These are phyloP conservation scores for Epizoanthus illoricatus DNA, from an alignment of 92 coral and sea anemone species.

Conservation along the genomic window DNA sequence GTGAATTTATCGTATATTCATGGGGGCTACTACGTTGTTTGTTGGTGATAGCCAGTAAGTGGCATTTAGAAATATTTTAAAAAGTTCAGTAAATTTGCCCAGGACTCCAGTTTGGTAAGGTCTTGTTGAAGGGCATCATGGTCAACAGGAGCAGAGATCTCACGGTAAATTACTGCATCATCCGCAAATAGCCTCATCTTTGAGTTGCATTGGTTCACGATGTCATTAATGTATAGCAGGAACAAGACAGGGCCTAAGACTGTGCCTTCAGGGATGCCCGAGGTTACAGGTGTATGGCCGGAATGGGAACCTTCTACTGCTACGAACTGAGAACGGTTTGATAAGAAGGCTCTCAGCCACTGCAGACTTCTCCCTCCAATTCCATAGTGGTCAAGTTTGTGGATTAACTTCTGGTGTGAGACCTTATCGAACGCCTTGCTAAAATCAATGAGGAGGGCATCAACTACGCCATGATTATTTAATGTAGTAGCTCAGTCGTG, in stretches of 20 bases:
- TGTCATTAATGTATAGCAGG: neutral
- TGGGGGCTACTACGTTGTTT: neutral
- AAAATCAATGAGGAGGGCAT: slow-evolving; percentile 4
- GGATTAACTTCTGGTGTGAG: neutral
- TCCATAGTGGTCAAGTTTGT: slow-evolving; percentile 6
- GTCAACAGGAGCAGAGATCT: neutral
- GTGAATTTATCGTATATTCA: neutral
- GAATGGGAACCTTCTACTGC: neutral
- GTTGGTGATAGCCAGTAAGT: neutral
- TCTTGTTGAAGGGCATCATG: neutral
- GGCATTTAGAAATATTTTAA: slow-evolving; percentile 2
- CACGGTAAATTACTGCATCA: slow-evolving; percentile 2
- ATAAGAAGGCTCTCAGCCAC: neutral
- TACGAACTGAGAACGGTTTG: slow-evolving; percentile 16
- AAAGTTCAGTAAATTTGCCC: slow-evolving; percentile 11
- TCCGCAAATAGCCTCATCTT: neutral
- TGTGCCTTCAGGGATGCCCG: neutral
- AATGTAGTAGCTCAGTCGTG: slow-evolving; percentile 2
- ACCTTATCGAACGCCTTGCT: slow-evolving; percentile 28
- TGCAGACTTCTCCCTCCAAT: neutral
- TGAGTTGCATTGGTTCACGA: neutral
- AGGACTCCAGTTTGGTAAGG: neutral
- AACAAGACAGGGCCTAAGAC: neutral
- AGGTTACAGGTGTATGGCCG: no score
- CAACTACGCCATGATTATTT: slow-evolving; percentile 1